Conservation (phyloP, 2,888 invertebrate genomes). For the Notodonta dromedarius region DNA sequence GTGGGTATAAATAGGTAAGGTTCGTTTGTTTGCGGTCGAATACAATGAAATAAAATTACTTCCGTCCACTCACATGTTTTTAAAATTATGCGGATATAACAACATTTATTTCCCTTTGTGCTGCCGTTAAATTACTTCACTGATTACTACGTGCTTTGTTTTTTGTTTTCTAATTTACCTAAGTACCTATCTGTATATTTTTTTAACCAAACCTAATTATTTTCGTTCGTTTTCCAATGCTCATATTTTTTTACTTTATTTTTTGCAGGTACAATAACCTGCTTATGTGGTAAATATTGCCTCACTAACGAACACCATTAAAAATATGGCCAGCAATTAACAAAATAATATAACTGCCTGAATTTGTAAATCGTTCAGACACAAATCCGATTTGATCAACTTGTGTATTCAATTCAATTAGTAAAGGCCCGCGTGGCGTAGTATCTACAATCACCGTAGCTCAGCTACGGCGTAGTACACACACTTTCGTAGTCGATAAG, state of each 20-base stretch:
- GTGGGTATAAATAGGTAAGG: constrained; percentile 10
- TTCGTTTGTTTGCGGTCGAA: constrained; percentile 17
- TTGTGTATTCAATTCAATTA: no score
- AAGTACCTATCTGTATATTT: not conserved
- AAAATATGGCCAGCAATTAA: no score
- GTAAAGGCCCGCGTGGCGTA: constrained; percentile 6
- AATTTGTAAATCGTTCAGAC: no score
- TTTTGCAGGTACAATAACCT: no score
- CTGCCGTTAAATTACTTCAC: constrained; percentile 7
- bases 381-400: no score
- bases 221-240: no score
- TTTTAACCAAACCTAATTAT: no score
- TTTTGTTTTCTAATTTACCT: not conserved
- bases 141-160: constrained; percentile 6
- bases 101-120: constrained; percentile 13
- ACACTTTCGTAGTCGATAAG: constrained; percentile 7
- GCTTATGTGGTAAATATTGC: no score
- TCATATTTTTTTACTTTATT: no score
- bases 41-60: constrained; percentile 22
- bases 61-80: constrained; percentile 10
- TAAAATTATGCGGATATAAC: constrained; percentile 10
- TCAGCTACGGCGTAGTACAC: constrained; percentile 32
- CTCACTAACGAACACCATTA: no score
- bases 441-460: constrained; percentile 20
- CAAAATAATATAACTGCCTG: no score